phyloP scores from a whole-genome alignment of 2,888 invertebrate genomes.

The Pseudolycoriella hygida region DNA sequence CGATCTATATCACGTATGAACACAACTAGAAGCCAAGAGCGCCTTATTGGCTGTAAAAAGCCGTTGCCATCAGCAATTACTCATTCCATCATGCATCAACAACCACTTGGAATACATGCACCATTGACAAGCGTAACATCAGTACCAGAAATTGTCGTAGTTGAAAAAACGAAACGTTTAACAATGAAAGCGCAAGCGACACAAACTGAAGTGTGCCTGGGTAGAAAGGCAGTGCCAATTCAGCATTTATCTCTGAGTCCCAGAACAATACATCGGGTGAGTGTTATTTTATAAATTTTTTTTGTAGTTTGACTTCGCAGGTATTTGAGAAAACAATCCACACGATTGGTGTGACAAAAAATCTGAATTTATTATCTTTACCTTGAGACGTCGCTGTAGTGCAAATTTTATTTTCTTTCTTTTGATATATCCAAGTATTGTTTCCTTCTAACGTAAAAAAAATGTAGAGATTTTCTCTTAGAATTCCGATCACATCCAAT shows the following conservation, averaged over 20 bases:
- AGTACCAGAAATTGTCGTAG: slow-evolving; percentile 23
- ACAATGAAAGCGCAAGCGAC: slow-evolving; percentile 79
- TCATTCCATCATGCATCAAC: slow-evolving; percentile 10
- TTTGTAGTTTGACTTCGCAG: too few relatives aligned
- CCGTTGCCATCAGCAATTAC: slow-evolving; percentile 22
- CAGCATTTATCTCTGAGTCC: slow-evolving; percentile 59
- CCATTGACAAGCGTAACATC: background rate
- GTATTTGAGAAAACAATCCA: background rate
- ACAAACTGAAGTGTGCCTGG: slow-evolving; percentile 64
- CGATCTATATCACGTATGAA: slow-evolving; percentile 28
- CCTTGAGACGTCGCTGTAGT: too few relatives aligned
- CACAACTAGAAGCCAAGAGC: slow-evolving; percentile 42
- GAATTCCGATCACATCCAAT: too few relatives aligned
- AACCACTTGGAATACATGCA: slow-evolving; percentile 15
- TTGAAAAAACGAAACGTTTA: slow-evolving; percentile 60
- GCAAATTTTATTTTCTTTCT: too few relatives aligned
- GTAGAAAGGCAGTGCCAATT: slow-evolving; percentile 52
- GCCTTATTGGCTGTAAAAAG: slow-evolving; percentile 57
- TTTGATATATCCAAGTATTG: too few relatives aligned
- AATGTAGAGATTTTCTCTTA: too few relatives aligned
- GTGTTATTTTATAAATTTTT: slow-evolving; percentile 11
- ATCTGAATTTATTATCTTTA: too few relatives aligned
- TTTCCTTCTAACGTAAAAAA: too few relatives aligned
- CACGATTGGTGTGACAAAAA: too few relatives aligned
- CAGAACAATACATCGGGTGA: slow-evolving; percentile 60